Conservation (phyloP, 2,888 invertebrate genomes). For the Drosophila atripex region DNA sequence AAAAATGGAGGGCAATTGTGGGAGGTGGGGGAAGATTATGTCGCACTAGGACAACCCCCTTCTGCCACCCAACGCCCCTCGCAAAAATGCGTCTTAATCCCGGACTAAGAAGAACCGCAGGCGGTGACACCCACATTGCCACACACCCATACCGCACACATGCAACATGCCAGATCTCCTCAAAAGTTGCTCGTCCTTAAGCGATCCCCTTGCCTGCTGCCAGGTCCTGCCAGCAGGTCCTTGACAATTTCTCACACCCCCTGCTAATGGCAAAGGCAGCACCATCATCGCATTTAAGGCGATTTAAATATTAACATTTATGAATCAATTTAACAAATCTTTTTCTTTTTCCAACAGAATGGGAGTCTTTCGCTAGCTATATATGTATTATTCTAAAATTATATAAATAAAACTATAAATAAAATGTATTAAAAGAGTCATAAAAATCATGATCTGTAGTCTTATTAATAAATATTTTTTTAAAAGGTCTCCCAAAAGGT, state of each 20-base stretch:
- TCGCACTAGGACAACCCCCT: constrained; percentile 17
- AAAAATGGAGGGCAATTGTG: constrained; percentile 37
- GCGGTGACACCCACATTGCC: constrained; percentile 43
- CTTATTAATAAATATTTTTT: no score
- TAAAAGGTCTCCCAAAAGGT: no score
- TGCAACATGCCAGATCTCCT: constrained; percentile 44
- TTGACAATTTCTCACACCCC: neutral
- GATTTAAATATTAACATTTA: neutral
- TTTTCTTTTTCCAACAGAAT: no score
- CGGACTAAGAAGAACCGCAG: constrained; percentile 40
- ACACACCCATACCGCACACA: constrained; percentile 15
- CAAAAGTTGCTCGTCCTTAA: constrained; percentile 28
- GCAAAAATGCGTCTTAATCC: constrained; percentile 38
- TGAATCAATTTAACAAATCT: neutral
- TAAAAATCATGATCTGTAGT: no score
- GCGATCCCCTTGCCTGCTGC: constrained; percentile 4
- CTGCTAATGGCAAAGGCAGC: neutral
- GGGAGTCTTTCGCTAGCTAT: no score
- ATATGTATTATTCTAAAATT: no score
- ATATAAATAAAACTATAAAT: no score
- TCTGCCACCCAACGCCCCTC: neutral
- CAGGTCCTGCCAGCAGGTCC: neutral
- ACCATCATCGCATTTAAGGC: neutral
- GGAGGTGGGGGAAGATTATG: constrained; percentile 18
- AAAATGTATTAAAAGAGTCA: no score